Evolutionary conservation across 2,113 vertebrate species (phyloP), one percentile per base, ranked within the genome.

Genomic region (Boleophthalmus pectinirostris): DNA sequence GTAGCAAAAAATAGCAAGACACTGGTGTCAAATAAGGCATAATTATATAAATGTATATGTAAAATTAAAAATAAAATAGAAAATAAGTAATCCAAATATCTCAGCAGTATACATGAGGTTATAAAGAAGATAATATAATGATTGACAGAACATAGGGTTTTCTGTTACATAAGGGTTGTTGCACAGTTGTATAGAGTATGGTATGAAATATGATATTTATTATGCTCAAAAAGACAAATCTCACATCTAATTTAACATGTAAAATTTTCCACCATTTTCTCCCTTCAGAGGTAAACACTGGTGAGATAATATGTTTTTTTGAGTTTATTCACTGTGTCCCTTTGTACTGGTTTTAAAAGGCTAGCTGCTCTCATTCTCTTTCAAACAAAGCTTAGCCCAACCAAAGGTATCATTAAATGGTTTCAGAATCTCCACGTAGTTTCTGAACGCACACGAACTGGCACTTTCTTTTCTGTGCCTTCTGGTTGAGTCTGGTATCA

Each of bases 331-430:
- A 67, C 82, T 85, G 78, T 85, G 90, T 85, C 67, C 16, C 75
- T 85, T 82, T 79, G 74, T 84, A 72, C 66, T 75, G 71, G 74
- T 74, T 65, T 75, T 81, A 83, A 87, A 89, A 85, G 65, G 61
- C 77, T 83, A 85, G 76, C 79, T 83, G 16, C 77, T 76, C 83
- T 90, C 70, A 72, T 90, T 90, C 89, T 78, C 75, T 61, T 63
- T 61, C 16, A 81, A 88, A 89, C 85, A 90, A 87, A 89, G 87
- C 73, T n/a, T 54, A 69, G 82, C 66, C 70, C 33, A 63, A 72
- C 75, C 74, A 82, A 89, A 90, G 80, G 74, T 85, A 83, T 90
- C 90, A 86, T 93, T 90, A 90, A 45, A 66, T 78, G 70, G 64
- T 82, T 87, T 85, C 83, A 86, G 86, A 91, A 83, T 82, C 86